Base-by-base conservation (phyloP, 2,113 vertebrate species). In the Phylloscopus whistleri region DNA sequence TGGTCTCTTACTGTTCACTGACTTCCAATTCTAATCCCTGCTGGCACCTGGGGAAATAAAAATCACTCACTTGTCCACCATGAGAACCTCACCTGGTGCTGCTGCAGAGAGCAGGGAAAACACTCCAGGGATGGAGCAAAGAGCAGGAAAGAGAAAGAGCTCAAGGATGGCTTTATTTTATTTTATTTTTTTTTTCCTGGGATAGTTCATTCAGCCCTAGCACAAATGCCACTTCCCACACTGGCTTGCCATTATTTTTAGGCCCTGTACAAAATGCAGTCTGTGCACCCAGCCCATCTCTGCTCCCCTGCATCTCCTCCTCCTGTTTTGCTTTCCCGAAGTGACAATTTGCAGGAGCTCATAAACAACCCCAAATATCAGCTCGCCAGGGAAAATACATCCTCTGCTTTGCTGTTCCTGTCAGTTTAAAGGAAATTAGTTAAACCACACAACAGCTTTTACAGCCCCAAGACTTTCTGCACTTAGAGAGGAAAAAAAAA, bases 321-420 rank as follows among this genome's bases (percentile, higher is more conserved):
- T 73, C 78, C 75, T 33, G 78, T 2, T 76, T 56, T 48, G 72
- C 82, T 90, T 78, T 86, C 67, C 87, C 55, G 12, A 56, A 73
- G 52, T 52, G 85, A 80, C 87, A 63, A 59, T 39, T 53, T 17
- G 20, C 77, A 87, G 64, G 70, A 94, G 75, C 64, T 90, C 43
- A 63, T 30, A 48, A 94, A 74, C 90, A 86, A 72, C 78, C 83
- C 73, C 62, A 96, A 94, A 93, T 60, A 93, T 8, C 88, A 96
- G 48, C 75, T 77, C 92, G 24, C 35, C 24, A 72, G 91, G 77
- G 90, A 95, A 90, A 96, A 90, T 0, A 24, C 67, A 77, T 55
- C 43, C 68, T 66, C 69, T 66, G 79, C 64, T 80, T 13, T 13
- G 21, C 60, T 49, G 33, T 35, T 67, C 69, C 58, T 43, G n/a